Evolutionary conservation across 2,113 vertebrate genomes (phyloP).

Genomic region (Andinoacara biseriatus): DNA sequence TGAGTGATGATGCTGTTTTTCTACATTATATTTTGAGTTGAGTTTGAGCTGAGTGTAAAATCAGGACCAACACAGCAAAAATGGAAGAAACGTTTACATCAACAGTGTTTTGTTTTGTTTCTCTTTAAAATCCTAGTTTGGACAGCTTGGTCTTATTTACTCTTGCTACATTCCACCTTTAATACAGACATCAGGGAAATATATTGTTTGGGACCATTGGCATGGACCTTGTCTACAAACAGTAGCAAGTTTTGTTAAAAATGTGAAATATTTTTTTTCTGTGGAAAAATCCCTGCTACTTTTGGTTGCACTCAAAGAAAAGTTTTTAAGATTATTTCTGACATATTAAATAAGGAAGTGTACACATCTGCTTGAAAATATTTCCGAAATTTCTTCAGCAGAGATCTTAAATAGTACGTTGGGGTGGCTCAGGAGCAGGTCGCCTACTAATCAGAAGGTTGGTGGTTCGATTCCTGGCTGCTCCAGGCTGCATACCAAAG

Average conservation of each 20-base stretch:
- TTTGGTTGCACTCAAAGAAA: neutral
- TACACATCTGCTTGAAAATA: neutral
- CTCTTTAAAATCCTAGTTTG: neutral
- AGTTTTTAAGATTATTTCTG: neutral
- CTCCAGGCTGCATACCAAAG: no score
- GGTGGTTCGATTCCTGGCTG: no score
- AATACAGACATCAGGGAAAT: neutral
- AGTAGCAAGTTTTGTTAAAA: no score
- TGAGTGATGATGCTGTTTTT: neutral
- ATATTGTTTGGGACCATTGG: neutral
- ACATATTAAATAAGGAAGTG: neutral
- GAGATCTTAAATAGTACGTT: neutral
- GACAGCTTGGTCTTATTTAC: neutral
- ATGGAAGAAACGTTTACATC: neutral
- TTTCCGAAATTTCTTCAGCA: neutral
- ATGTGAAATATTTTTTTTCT: no score
- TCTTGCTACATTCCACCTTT: neutral
- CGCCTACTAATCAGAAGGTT: no score
- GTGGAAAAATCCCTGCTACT: neutral
- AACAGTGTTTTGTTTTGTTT: neutral
- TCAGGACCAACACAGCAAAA: neutral
- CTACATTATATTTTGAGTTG: no score
- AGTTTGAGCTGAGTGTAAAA: neutral
- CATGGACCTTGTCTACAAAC: no score
- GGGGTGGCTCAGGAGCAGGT: no score